A percentile compares a stretch with the other conserved stretches of the same genome.
Evolutionary conservation across 2,113 vertebrate species (phyloP).

Genomic region (Ammodytes dubius): DNA sequence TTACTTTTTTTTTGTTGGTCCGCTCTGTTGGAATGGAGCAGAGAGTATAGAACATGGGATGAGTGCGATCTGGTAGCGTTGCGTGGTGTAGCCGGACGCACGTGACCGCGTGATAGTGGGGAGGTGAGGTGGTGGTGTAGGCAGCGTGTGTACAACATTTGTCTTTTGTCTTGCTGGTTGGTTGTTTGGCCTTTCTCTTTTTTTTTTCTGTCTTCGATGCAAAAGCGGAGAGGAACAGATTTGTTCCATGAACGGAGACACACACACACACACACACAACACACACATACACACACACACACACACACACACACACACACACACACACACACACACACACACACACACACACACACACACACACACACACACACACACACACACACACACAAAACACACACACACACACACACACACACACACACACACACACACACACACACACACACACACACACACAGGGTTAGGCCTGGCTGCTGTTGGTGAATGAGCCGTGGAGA

Average conservation of each 20-base stretch:
- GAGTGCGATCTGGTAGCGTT: too few relatives aligned
- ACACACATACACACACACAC: too few relatives aligned
- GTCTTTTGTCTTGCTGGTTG: slow-evolving; percentile 36
- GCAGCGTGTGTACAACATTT: not conserved
- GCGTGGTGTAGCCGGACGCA: not conserved
- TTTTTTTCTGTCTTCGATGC: slow-evolving; percentile 46
- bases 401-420: too few relatives aligned
- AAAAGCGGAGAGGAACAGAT: slow-evolving; percentile 13
- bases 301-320: too few relatives aligned
- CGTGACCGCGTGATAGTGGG: not conserved
- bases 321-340: too few relatives aligned
- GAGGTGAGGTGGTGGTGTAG: too few relatives aligned
- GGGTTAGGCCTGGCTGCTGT: slow-evolving; percentile 27
- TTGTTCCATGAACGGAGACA: slow-evolving; percentile 23
- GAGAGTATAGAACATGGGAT: not conserved
- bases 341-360: too few relatives aligned
- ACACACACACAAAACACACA: too few relatives aligned
- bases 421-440: too few relatives aligned
- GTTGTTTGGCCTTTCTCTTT: not conserved
- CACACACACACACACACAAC: too few relatives aligned
- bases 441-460: too few relatives aligned
- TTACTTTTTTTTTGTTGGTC: slow-evolving; percentile 7
- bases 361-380: too few relatives aligned
- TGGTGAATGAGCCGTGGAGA: slow-evolving; percentile 57
- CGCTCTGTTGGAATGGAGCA: slow-evolving; percentile 15